Evolutionary conservation across 1,140 invertebrate genomes (phyloP).

Genomic region (Zaprionus ghesquierei): DNA sequence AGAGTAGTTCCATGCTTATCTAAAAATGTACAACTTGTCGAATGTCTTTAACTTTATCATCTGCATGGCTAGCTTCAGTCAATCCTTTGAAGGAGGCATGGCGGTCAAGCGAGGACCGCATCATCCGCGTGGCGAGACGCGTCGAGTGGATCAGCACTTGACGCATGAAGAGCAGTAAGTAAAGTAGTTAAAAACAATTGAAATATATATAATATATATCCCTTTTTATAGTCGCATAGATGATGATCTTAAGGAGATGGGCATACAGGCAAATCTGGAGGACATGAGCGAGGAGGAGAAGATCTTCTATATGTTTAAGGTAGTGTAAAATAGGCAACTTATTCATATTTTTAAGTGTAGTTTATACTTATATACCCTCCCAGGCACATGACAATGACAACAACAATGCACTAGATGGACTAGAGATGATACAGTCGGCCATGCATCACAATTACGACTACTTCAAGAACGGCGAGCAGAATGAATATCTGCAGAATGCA

Average conservation of each 20-base stretch:
- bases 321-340: conserved; percentile 46
- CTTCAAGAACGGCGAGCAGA: conserved; percentile 64
- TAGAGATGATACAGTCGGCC: conserved; percentile 88
- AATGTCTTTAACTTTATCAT: conserved; percentile 78
- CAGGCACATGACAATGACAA: conserved; percentile 87
- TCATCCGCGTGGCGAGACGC: conserved; percentile 86
- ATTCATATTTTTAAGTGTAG: no score
- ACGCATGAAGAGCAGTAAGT: conserved; percentile 87
- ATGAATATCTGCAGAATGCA: conserved; percentile 68
- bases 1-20: conserved; percentile 2
- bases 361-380: background rate
- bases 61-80: conserved; percentile 72
- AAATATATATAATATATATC: background rate
- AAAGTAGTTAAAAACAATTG: background rate
- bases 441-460: conserved; percentile 83
- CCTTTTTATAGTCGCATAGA: conserved; percentile 62
- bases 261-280: conserved; percentile 72
- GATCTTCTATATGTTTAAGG: conserved; percentile 86
- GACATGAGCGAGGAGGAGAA: conserved; percentile 88
- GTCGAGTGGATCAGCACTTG: conserved; percentile 86
- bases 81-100: conserved; percentile 57
- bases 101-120: conserved; percentile 85
- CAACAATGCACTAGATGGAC: conserved; percentile 89
- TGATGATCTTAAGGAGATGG: conserved; percentile 71
- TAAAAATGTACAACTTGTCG: conserved; percentile 72